These are phyloP conservation scores for Coelopa frigida DNA, from an alignment of 1,140 invertebrate genomes.

Conservation along the genomic window DNA sequence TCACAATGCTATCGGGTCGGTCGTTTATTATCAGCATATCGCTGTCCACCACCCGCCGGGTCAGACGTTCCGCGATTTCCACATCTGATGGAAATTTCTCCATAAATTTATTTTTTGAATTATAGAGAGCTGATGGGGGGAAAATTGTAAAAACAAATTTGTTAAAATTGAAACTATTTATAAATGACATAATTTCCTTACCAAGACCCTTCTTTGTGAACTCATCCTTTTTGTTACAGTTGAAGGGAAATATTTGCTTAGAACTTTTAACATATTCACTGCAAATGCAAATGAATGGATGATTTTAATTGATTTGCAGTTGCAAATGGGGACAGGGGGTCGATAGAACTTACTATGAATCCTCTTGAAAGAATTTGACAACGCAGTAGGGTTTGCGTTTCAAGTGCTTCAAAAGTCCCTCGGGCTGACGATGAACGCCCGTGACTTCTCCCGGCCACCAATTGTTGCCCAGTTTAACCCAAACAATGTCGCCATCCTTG, in stretches of 20 bases:
- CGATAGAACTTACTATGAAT: conserved; percentile 72
- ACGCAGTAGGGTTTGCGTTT: conserved; percentile 64
- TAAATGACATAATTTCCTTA: conserved; percentile 47
- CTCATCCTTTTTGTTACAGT: conserved; percentile 66
- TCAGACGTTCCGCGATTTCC: conserved; percentile 57
- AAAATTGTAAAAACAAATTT: not conserved
- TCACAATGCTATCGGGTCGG: conserved; percentile 17
- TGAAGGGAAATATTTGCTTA: conserved; percentile 66
- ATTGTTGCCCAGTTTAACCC: conserved; percentile 68
- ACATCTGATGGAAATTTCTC: conserved; percentile 69
- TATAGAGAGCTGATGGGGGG: conserved; percentile 10
- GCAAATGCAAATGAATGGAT: conserved; percentile 41
- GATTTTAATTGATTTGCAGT: conserved; percentile 17
- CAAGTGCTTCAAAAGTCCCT: conserved; percentile 56
- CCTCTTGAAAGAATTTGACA: conserved; percentile 77
- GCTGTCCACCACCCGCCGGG: conserved; percentile 21
- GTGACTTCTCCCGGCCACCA: conserved; percentile 76
- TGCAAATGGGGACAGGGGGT: no score
- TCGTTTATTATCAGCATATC: conserved; percentile 12
- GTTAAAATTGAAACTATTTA: not conserved
- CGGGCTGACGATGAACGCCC: conserved; percentile 50
- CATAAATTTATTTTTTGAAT: conserved; percentile 57
- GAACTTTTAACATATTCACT: conserved; percentile 71
- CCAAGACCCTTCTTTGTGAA: conserved; percentile 73
- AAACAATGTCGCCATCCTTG: conserved; percentile 66